Evolutionary conservation across 1,140 invertebrate species (phyloP).

Genomic region (Rhopalosiphum maidis): DNA sequence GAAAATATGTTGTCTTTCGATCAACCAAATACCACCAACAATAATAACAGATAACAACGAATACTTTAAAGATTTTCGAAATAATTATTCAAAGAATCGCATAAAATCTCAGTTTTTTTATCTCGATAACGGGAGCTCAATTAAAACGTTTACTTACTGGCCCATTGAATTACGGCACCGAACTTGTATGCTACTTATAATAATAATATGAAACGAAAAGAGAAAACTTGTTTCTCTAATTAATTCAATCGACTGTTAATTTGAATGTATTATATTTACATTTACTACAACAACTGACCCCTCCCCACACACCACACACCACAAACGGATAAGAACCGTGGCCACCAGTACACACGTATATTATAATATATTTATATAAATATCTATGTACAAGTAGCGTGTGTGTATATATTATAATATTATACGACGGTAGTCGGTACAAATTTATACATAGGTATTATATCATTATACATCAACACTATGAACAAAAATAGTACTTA

Average conservation of each 20-base stretch:
- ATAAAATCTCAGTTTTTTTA: neutral
- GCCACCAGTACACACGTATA: neutral
- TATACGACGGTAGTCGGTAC: neutral
- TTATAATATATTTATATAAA: neutral
- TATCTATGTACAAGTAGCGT: neutral
- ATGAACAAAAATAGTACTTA: neutral
- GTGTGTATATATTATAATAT: conserved; percentile 4
- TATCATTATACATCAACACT: neutral
- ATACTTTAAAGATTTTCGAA: neutral
- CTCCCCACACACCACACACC: neutral
- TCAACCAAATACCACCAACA: neutral
- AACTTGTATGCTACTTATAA: neutral
- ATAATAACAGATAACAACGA: neutral
- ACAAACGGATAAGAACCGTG: neutral
- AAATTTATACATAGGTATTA: conserved; percentile 20
- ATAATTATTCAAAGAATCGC: neutral
- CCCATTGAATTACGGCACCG: neutral
- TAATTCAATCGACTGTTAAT: conserved; percentile 36
- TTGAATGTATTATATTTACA: conserved; percentile 34
- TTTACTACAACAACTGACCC: neutral
- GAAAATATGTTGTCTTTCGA: neutral
- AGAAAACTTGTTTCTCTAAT: conserved; percentile 34
- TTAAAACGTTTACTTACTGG: neutral
- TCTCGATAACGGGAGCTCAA: neutral
- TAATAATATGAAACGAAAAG: neutral